These are phyloP conservation scores for Australoheros facetus DNA, from an alignment of 2,797 vertebrate genomes.

Conservation along the genomic window DNA sequence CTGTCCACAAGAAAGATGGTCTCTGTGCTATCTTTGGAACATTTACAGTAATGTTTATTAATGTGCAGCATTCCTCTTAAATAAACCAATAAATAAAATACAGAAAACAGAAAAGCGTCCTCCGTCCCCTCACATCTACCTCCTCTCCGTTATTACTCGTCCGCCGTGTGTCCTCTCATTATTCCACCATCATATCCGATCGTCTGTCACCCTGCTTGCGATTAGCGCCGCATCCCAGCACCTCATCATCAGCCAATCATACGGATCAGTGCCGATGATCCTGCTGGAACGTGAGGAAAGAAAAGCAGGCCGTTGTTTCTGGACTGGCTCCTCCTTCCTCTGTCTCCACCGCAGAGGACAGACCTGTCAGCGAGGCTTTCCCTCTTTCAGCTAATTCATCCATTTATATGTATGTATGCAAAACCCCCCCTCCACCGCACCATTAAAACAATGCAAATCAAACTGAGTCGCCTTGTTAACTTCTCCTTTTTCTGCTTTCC, in stretches of 20 bases:
- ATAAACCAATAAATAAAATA: not conserved
- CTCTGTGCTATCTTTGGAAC: not conserved
- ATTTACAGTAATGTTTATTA: slow-evolving; percentile 1
- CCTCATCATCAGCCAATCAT: slow-evolving; percentile 67
- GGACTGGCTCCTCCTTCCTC: slow-evolving; percentile 32
- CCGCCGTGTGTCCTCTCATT: slow-evolving; percentile 16
- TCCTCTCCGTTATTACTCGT: not conserved
- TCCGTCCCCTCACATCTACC: not conserved
- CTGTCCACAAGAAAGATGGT: not conserved
- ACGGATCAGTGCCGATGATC: slow-evolving; percentile 64
- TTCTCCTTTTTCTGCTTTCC: slow-evolving; percentile 28
- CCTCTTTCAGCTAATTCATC: slow-evolving; percentile 55
- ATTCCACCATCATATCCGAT: slow-evolving; percentile 35
- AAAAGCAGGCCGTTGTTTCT: slow-evolving; percentile 56
- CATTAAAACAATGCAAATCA: slow-evolving; percentile 64
- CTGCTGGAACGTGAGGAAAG: slow-evolving; percentile 15
- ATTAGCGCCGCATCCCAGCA: slow-evolving; percentile 30
- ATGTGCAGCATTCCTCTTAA: not conserved
- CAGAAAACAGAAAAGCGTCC: not conserved
- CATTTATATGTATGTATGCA: slow-evolving; percentile 76
- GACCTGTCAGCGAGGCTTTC: slow-evolving; percentile 40
- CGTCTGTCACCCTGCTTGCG: slow-evolving; percentile 31
- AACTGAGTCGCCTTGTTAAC: slow-evolving; percentile 55
- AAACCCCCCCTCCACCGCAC: slow-evolving; percentile 39
- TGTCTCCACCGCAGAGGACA: slow-evolving; percentile 33